Evolutionary conservation across 2,888 invertebrate species (phyloP), one percentile per base, ranked within the genome.

Genomic region (Noctua fimbriata): DNA sequence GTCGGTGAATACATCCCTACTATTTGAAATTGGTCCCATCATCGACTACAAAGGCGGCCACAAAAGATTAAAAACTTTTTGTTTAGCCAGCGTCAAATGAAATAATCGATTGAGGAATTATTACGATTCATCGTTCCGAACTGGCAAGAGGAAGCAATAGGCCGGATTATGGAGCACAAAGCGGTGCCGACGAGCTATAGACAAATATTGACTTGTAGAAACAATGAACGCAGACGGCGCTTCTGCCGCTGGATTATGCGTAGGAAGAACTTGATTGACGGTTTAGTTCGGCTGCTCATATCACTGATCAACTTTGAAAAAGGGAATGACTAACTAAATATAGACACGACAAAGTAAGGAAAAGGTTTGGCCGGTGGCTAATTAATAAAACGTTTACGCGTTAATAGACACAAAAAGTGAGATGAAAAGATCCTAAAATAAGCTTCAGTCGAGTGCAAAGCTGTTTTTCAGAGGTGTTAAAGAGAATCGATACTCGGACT

Each of bases 151-250:
- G 94, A 93, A 94, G 94, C 94, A 93, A 94, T 94, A 93, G 93
- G 93, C 92, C 92, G 95, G 94, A 95, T 96, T 95, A 95, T 89
- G 84, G 87, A 92, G 88, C 91, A 95, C 95, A 97, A 96, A 96
- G 95, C 88, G 92, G 87, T 81, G 95, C 96, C 97, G 96, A 93
- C 95, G 89, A 93, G 89, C 92, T 91, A 91, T 93, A 92, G 95
- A 95, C 96, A 96, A 97, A 97, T 97, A 97, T 97, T 97, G 97
- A 97, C 96, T 96, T 88, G 93, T 94, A 95, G 95, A 96, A 96
- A 96, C 95, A 95, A 96, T 95, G 93, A 92, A 85, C 79, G 78
- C 85, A 88, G 89, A 90, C 88, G 83, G 77, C 83, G 92, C 91
- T 88, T 83, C 90, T 92, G 92, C 92, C 90, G 91, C 90, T 88